Evolutionary conservation across 2,888 invertebrate genomes (phyloP).

Genomic region (Tinea trinotella): DNA sequence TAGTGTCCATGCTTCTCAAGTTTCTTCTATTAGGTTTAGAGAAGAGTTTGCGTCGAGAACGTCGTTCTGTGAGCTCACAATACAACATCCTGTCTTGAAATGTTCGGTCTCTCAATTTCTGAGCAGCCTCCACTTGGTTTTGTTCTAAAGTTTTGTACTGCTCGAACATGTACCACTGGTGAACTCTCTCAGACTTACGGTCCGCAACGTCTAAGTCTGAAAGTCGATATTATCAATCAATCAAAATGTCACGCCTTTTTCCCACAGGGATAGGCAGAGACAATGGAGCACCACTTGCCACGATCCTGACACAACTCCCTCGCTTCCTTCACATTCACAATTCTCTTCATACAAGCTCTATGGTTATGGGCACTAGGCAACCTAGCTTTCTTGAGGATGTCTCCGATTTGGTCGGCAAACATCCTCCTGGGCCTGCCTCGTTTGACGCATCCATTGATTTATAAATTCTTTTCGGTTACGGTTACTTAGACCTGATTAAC

Average conservation of each 20-base stretch:
- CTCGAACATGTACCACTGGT: slow-evolving; percentile 62
- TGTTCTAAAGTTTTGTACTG: slow-evolving; percentile 56
- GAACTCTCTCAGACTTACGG: slow-evolving; percentile 48
- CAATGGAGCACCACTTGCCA: too few relatives aligned
- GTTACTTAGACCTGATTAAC: too few relatives aligned
- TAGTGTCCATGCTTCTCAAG: slow-evolving; percentile 2
- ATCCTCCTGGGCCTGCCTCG: too few relatives aligned
- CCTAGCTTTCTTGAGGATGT: too few relatives aligned
- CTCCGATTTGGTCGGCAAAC: too few relatives aligned
- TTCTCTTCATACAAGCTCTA: too few relatives aligned
- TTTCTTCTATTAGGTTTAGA: not conserved
- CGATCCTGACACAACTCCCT: too few relatives aligned
- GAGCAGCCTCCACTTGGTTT: slow-evolving; percentile 48
- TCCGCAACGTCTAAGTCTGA: slow-evolving; percentile 41
- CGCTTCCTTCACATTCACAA: too few relatives aligned
- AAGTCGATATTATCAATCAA: not conserved
- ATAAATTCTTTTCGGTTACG: too few relatives aligned
- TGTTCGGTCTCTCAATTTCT: slow-evolving; percentile 42
- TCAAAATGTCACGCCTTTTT: not conserved
- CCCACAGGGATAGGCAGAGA: too few relatives aligned
- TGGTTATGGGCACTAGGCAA: too few relatives aligned
- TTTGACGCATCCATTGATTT: too few relatives aligned
- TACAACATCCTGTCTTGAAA: slow-evolving; percentile 47
- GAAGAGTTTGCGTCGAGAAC: slow-evolving; percentile 41
- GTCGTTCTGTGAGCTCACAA: slow-evolving; percentile 47